Base-by-base conservation (phyloP, 2,888 invertebrate species). In the Drosophila infuscata region DNA sequence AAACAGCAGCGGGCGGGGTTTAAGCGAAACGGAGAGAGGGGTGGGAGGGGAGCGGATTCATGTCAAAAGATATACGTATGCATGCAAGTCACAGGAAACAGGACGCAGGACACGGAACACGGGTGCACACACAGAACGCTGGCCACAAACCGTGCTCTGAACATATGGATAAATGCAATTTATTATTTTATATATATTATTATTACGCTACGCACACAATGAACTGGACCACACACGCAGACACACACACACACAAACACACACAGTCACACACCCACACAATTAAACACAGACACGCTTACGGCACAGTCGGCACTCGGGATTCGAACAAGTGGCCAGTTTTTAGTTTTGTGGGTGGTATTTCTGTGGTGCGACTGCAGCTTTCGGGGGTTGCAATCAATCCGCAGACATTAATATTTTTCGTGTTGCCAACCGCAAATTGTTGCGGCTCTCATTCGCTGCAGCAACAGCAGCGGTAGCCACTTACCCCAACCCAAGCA, bases 371-470 rank as follows among this genome's bases (percentile, higher is more conserved):
- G 43, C 15, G 25, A 3, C 15, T 36, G 15, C 6, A n/a, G 41
- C n/a, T 5, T n/a, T 29, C 25, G 41, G 11, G 53, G 38, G 38
- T 68, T 85, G 84, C 87, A 84, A 87, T 87, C 87, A 86, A 87
- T 87, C 86, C 84, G 84, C 86, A 88, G 88, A 87, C 84, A 83
- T 84, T 88, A 87, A 87, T 88, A 87, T 88, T 87, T 86, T 88
- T 88, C 84, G 86, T 85, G 87, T 88, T 88, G 82, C 78, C 86
- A 87, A 87, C 88, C 87, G 82, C 87, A 88, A 88, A 88, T 88
- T 88, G 87, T 85, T 88, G 87, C 80, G 87, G 87, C 87, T 82
- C 85, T 72, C 59, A 49, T 52, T 35, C 59, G 64, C 67, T 80
- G 84, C 86, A 63, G 73, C 82, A 73, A 35, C 74, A 59, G 25